A percentile compares a stretch with the other conserved stretches of the same genome.
phyloP scores from a whole-genome alignment of 2,888 invertebrate species.

The Serripes groenlandicus region DNA sequence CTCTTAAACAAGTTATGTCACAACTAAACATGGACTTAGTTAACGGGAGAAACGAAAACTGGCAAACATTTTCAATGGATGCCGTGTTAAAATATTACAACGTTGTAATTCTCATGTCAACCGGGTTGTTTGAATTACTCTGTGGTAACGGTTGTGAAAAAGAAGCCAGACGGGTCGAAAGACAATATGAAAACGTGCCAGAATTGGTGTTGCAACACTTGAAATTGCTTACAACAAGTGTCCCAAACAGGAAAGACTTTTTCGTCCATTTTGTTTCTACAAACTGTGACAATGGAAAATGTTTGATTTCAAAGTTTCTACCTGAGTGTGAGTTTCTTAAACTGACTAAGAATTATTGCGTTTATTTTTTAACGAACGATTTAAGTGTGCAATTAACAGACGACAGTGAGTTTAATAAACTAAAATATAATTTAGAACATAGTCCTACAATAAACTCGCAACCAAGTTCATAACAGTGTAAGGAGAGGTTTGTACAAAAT shows the following conservation, averaged over 20 bases:
- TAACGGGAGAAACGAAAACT: constrained; percentile 3
- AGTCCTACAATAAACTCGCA: no score
- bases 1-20: background rate
- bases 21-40: background rate
- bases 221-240: background rate
- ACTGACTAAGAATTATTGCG: background rate
- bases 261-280: background rate
- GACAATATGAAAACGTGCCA: constrained; percentile 9
- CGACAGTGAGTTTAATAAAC: background rate
- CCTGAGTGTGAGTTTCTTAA: background rate
- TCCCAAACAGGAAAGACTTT: background rate
- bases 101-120: background rate
- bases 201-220: background rate
- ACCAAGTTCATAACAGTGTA: no score
- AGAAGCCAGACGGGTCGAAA: background rate
- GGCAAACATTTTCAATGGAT: background rate
- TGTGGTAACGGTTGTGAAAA: background rate
- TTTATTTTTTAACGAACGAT: background rate
- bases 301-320: background rate
- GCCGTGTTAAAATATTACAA: constrained; percentile 2
- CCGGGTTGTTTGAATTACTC: background rate
- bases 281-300: background rate
- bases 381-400: background rate
- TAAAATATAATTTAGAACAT: no score
- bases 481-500: no score